Base-by-base conservation (phyloP, 2,113 vertebrate genomes). In the Melanostigma gelatinosum region DNA sequence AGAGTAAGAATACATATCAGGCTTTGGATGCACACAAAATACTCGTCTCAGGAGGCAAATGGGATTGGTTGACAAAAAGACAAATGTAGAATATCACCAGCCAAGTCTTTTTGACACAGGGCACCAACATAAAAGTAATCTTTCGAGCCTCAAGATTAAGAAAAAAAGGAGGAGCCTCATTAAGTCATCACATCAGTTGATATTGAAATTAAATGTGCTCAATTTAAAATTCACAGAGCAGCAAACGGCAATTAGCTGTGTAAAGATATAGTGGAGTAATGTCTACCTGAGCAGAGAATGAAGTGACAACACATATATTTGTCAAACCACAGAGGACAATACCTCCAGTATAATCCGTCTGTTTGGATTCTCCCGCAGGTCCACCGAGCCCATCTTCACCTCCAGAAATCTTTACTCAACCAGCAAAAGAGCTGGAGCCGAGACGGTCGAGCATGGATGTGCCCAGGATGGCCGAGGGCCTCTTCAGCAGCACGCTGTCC, bases 401-500 rank as follows among this genome's bases (percentile, higher is more conserved):
- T 73, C 46, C 40, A 63, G 72, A 57, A 83, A 77, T 57, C 79
- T 84, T 71, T 61, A 57, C 80, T 57, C 75, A 77, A 67, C 86
- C 66, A 63, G 68, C 78, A 83, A 77, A 20, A 90, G 91, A 75
- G 85, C 91, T 92, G 93, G 91, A 92, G 92, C 87, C 88, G 72
- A 75, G 92, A 88, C 90, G 91, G 52, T 87, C 90, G 74, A 94
- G 89, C 89, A 93, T 93, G 89, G 92, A 93, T 46, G 90, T 94
- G 90, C 92, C 94, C 80, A 92, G 91, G 92, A 95, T 95, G 94
- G 94, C 93, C 0, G 94, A 95, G 80, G 94, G 94, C 70, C 89
- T 95, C 61, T 92, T 95, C 89, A 94, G 94, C 90, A 94, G 94
- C 91, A 95, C 93, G n/a, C 87, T 95, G 86, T 94, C 96, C 15